phyloP scores from a whole-genome alignment of 2,888 invertebrate species.

The Timandra comae region DNA sequence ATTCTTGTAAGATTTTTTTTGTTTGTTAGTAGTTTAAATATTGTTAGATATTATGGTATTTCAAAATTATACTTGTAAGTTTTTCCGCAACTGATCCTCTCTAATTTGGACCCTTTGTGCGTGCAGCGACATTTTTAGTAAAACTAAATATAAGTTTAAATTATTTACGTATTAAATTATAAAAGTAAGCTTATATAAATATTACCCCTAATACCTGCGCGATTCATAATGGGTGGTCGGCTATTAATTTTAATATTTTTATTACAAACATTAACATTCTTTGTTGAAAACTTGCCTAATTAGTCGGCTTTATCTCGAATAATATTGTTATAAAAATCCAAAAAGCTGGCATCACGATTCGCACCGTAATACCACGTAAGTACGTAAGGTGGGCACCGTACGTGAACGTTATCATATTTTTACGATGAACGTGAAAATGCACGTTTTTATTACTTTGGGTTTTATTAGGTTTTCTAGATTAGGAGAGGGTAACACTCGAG shows the following conservation, averaged over 20 bases:
- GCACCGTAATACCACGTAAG: conserved; percentile 15
- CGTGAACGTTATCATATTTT: conserved; percentile 75
- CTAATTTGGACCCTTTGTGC: no score
- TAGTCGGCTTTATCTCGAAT: conserved; percentile 31
- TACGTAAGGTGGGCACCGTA: conserved; percentile 30
- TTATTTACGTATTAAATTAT: background rate
- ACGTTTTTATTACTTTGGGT: conserved; percentile 63
- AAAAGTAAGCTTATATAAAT: no score
- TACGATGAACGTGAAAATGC: conserved; percentile 70
- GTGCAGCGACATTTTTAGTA: no score
- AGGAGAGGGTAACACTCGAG: conserved; percentile 32
- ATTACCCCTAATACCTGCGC: no score
- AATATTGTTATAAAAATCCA: conserved; percentile 11
- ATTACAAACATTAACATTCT: conserved; percentile 32
- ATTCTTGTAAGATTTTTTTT: no score
- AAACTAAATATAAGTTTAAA: no score
- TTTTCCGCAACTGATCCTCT: no score
- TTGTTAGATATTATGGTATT: no score
- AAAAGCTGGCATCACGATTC: conserved; percentile 1
- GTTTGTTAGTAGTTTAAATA: no score
- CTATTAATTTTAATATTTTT: conserved; percentile 26
- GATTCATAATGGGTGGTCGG: conserved; percentile 21
- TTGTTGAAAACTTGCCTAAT: conserved; percentile 36
- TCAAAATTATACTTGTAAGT: no score
- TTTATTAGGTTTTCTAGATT: conserved; percentile 73